A percentile compares a stretch with the other conserved stretches of the same genome.
Conservation (phyloP, 2,113 vertebrate genomes). For the Glaucomys volans region DNA sequence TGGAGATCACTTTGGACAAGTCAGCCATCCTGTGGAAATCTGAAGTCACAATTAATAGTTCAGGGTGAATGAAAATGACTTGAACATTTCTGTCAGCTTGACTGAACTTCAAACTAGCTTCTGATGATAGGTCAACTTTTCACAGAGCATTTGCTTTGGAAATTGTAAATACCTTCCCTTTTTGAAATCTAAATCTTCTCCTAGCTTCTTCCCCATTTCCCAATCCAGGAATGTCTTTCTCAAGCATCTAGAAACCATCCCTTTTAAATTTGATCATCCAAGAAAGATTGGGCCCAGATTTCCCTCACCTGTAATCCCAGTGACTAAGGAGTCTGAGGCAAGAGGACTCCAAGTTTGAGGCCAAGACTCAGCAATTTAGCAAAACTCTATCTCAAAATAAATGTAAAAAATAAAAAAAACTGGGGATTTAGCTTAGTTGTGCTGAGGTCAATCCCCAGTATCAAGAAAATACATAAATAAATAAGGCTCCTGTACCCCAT, state of each 20-base stretch:
- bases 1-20: neutral
- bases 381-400: too few species aligned
- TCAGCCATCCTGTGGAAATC: neutral
- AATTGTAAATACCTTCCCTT: neutral
- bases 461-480: too few species aligned
- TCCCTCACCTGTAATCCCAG: too few species aligned
- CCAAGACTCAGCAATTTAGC: too few species aligned
- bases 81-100: neutral
- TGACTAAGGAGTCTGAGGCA: too few species aligned
- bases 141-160: neutral
- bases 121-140: neutral
- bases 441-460: too few species aligned
- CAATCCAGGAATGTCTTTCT: neutral
- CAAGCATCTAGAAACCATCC: neutral
- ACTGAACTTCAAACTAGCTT: neutral
- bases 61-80: neutral
- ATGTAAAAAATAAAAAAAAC: too few species aligned
- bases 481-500: neutral
- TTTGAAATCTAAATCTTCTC: neutral
- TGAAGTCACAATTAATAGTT: neutral
- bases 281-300: neutral
- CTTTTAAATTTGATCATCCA: slow-evolving; percentile 18
- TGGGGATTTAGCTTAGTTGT: too few species aligned
- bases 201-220: neutral
- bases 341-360: too few species aligned